These are phyloP conservation scores for Liolophura sinensis DNA, from an alignment of 1,140 invertebrate species.

Conservation along the genomic window DNA sequence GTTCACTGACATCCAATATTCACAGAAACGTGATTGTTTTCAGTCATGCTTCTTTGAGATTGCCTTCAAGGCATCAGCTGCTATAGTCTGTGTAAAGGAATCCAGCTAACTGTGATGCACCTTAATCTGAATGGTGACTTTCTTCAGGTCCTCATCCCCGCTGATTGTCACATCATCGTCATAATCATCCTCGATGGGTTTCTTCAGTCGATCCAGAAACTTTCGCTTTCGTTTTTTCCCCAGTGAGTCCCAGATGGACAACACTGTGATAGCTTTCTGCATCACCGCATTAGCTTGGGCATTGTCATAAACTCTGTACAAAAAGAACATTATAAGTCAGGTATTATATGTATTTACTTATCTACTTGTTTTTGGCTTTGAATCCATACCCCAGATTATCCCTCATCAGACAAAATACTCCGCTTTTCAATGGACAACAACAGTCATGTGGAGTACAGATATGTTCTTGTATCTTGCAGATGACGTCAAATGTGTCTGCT, in stretches of 20 bases:
- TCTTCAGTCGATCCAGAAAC: constrained; percentile 36
- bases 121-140: constrained; percentile 56
- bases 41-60: neutral
- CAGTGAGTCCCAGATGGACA: constrained; percentile 48
- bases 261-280: constrained; percentile 52
- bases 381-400: neutral
- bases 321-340: constrained; percentile 4
- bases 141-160: constrained; percentile 50
- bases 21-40: neutral
- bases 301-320: constrained; percentile 55
- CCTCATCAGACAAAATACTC: no score
- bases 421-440: no score
- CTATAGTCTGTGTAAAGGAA: neutral
- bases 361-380: neutral
- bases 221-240: constrained; percentile 25
- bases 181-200: constrained; percentile 39
- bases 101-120: constrained; percentile 15
- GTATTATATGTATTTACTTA: neutral
- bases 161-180: constrained; percentile 51
- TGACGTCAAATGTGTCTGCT: no score
- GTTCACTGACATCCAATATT: no score
- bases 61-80: neutral
- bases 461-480: no score
- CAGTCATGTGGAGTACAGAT: no score
- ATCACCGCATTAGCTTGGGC: constrained; percentile 55